Evolutionary conservation across 2,888 invertebrate species (phyloP).

Genomic region (Abrostola triplasia): DNA sequence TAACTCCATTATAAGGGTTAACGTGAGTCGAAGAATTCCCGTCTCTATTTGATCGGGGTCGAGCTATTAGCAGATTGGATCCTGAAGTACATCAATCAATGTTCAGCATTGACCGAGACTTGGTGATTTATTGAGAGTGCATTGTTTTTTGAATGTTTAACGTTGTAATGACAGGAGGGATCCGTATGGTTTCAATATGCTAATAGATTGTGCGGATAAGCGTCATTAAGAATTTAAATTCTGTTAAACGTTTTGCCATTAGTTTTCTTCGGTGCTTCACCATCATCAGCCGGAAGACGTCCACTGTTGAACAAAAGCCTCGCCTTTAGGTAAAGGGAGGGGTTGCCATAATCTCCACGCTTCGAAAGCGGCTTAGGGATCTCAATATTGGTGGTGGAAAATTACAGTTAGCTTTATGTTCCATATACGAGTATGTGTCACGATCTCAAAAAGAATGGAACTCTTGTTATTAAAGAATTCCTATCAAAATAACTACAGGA

Average conservation of each 20-base stretch:
- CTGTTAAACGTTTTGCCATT: no score
- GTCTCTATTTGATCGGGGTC: conserved; percentile 70
- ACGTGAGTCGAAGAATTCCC: conserved; percentile 64
- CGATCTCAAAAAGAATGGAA: no score
- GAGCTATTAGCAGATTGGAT: conserved; percentile 71
- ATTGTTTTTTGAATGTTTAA: conserved; percentile 53
- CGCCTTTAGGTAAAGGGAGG: no score
- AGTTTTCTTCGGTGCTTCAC: background rate
- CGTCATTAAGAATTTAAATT: background rate
- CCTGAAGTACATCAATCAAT: conserved; percentile 62
- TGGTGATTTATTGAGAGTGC: conserved; percentile 62
- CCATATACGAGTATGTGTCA: no score
- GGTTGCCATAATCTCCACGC: no score
- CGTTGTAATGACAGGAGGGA: conserved; percentile 29
- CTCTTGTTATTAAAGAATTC: no score
- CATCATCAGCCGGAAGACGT: no score
- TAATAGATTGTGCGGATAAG: background rate
- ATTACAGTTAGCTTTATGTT: no score
- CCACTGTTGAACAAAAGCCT: no score
- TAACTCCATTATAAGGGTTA: conserved; percentile 65
- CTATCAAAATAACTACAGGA: no score
- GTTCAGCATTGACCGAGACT: conserved; percentile 55
- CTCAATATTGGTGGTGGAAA: no score
- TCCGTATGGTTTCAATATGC: background rate
- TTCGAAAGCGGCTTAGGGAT: no score